Percentiles rank a stretch among this genome's conserved stretches.
Evolutionary conservation across 2,113 vertebrate species (phyloP).

Genomic region (Microtus pennsylvanicus): DNA sequence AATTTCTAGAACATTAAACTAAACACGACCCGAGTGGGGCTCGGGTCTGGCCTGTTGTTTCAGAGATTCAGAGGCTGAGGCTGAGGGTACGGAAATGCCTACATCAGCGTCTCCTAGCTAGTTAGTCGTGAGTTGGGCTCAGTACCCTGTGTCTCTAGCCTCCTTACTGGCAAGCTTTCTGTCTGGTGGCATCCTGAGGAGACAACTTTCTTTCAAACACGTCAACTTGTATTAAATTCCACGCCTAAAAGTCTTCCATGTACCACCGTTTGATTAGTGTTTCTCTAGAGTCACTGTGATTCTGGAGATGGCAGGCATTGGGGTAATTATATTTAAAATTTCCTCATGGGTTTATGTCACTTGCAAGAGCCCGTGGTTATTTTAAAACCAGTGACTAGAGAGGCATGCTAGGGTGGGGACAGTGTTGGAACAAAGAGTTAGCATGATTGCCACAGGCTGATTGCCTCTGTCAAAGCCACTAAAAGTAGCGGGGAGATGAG

Average conservation of each 20-base stretch:
- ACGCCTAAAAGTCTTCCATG: constrained; percentile 63
- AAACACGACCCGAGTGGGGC: neutral
- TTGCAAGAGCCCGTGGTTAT: constrained; percentile 62
- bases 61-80: neutral
- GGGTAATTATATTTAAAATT: constrained; percentile 67
- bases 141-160: constrained; percentile 36
- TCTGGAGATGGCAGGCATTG: constrained; percentile 68
- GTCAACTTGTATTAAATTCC: constrained; percentile 70
- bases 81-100: constrained; percentile 19
- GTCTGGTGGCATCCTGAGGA: constrained; percentile 54
- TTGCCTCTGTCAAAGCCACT: neutral
- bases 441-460: neutral
- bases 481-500: neutral
- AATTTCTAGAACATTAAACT: neutral
- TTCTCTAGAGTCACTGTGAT: constrained; percentile 62
- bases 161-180: constrained; percentile 52
- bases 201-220: constrained; percentile 67
- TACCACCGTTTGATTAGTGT: constrained; percentile 55
- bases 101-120: constrained; percentile 37
- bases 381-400: constrained; percentile 24
- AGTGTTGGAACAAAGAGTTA: neutral
- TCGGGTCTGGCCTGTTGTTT: neutral
- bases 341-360: constrained; percentile 64
- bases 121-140: constrained; percentile 58
- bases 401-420: neutral